Percentiles rank a stretch among this genome's conserved stretches.
These are phyloP conservation scores for Scrobipalpa atriplicella DNA, from an alignment of 2,888 invertebrate genomes.

Conservation along the genomic window DNA sequence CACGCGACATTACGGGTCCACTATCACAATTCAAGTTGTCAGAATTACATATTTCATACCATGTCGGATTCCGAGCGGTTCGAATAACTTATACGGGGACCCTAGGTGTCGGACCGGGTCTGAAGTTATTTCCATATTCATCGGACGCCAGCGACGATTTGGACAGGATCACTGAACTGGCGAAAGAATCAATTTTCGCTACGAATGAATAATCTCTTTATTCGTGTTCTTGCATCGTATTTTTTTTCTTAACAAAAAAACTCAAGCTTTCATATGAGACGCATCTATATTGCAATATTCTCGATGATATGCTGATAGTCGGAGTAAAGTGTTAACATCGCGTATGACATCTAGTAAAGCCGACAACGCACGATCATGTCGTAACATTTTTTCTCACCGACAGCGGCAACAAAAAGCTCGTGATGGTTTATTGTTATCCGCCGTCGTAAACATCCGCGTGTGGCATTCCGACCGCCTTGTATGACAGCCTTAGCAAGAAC, in stretches of 20 bases:
- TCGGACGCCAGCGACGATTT: constrained; percentile 35
- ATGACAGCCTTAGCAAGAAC: constrained; percentile 19
- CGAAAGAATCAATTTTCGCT: constrained; percentile 34
- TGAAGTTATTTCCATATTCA: constrained; percentile 48
- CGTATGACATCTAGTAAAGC: neutral
- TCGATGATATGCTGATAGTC: neutral
- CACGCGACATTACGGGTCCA: constrained; percentile 9
- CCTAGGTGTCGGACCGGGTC: constrained; percentile 38
- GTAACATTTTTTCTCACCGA: constrained; percentile 23
- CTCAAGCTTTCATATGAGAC: too few relatives aligned
- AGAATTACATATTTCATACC: constrained; percentile 37
- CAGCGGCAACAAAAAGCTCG: constrained; percentile 28
- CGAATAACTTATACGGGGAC: constrained; percentile 32
- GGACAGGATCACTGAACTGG: constrained; percentile 37
- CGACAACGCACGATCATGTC: constrained; percentile 9
- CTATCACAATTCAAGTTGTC: constrained; percentile 33
- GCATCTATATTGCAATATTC: too few relatives aligned
- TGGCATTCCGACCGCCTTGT: constrained; percentile 32
- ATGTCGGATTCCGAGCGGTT: constrained; percentile 29
- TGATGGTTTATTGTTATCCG: constrained; percentile 32
- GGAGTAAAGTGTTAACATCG: constrained; percentile 17
- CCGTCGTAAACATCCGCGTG: constrained; percentile 29
- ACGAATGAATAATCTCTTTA: constrained; percentile 28
- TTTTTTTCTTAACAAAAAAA: too few relatives aligned
- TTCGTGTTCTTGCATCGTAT: neutral